These are phyloP conservation scores for Cheumatopsyche charites DNA, from an alignment of 1,140 invertebrate genomes.

Conservation along the genomic window DNA sequence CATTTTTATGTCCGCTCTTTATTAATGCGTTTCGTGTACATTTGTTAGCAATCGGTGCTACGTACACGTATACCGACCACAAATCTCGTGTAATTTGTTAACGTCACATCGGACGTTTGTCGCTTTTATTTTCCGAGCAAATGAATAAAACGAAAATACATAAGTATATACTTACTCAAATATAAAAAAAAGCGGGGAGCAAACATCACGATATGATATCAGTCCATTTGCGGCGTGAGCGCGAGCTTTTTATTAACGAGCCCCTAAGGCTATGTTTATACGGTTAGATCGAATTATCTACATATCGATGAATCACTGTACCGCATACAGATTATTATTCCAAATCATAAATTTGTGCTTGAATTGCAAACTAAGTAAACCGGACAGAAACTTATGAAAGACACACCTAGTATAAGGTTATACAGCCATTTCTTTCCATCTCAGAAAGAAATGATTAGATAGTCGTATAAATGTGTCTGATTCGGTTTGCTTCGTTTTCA, in stretches of 20 bases:
- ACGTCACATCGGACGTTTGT: constrained; percentile 24
- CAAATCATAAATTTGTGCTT: too few species aligned
- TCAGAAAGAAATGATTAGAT: too few species aligned
- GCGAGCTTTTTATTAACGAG: constrained; percentile 29
- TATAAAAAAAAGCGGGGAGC: constrained; percentile 11
- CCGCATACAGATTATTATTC: too few species aligned
- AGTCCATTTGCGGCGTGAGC: constrained; percentile 24
- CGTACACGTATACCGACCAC: not conserved
- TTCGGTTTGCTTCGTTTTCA: too few species aligned
- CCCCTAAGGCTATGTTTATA: too few species aligned
- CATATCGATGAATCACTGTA: too few species aligned
- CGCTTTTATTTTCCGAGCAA: not conserved
- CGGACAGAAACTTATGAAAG: too few species aligned
- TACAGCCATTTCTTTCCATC: too few species aligned
- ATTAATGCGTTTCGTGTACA: constrained; percentile 20
- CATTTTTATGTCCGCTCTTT: not conserved
- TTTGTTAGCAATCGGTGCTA: constrained; percentile 22
- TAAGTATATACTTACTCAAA: not conserved
- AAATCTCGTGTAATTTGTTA: constrained; percentile 29
- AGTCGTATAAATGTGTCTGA: too few species aligned
- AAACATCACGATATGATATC: constrained; percentile 33
- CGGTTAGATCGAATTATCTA: too few species aligned
- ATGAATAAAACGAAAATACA: not conserved
- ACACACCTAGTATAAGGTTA: too few species aligned
- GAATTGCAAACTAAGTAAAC: too few species aligned